These are phyloP conservation scores for Oreochromis tanganicae DNA, from an alignment of 2,113 vertebrate species.

Conservation along the genomic window DNA sequence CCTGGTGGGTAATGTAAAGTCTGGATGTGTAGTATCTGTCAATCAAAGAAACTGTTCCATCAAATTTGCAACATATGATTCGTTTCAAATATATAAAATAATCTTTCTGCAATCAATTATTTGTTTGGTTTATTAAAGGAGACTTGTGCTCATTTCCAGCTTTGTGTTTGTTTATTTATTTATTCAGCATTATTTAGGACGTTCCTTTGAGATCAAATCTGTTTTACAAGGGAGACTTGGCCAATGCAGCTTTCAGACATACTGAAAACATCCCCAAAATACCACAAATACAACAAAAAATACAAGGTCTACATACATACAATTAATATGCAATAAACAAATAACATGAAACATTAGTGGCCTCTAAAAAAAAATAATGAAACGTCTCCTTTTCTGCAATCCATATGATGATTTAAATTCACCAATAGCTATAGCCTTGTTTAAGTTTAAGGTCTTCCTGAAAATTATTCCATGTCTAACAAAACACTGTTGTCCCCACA, in stretches of 20 bases:
- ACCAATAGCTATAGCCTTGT: not conserved
- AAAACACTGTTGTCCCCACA: not conserved
- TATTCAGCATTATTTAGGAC: not conserved
- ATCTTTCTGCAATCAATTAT: not conserved
- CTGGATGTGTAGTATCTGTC: not conserved
- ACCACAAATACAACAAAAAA: not conserved
- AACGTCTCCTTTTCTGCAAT: not conserved
- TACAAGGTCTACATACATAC: not conserved
- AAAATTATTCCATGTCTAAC: not conserved
- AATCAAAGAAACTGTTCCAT: not conserved
- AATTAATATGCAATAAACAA: not conserved
- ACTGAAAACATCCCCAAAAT: not conserved
- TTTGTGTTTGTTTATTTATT: not conserved
- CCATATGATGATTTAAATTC: not conserved
- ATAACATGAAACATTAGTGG: not conserved
- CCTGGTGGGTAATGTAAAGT: conserved; percentile 43
- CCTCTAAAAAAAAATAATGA: not conserved
- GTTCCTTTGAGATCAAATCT: not conserved
- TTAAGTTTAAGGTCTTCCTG: not conserved
- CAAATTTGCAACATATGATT: not conserved
- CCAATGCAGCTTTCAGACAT: not conserved
- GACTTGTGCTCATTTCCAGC: not conserved
- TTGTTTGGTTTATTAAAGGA: not conserved
- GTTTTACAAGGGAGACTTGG: not conserved
- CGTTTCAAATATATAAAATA: not conserved